Evolutionary conservation across 53 echinoderm and acorn worm genomes (phyloP), one percentile per base, ranked within the genome.

Genomic region (Holothuria scabra): DNA sequence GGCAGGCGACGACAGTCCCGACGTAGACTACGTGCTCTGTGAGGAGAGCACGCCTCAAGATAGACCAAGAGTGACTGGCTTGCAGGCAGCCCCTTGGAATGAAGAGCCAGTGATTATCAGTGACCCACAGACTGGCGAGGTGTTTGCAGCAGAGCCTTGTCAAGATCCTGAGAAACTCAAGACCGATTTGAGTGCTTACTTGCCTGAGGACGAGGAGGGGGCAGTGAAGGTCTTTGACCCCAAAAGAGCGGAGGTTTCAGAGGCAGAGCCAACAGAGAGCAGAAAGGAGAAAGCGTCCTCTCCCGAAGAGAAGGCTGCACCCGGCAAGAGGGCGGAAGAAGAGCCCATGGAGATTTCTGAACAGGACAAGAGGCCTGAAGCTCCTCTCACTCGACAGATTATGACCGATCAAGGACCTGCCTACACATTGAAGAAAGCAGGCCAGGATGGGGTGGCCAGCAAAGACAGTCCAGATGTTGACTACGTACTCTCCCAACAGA

Each of bases 371-470:
- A 38, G 5, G 48, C 35, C 34, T n/a, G 74, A 74, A 41, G 13
- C 44, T 22, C 90, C 93, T 67, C 65, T 90, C 58, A 38, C 82
- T 18, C 70, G 87, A 32, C 95, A 95, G 29, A 56, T 95, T 69
- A 81, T 92, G 0, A 95, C 95, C 59, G 84, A 95, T 60, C 76
- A 86, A 22, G 95, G 95, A 81, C 92, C 90, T 67, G 95, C 92
- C 19, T 95, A 90, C 74, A 84, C 87, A 28, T 83, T 95, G n/a
- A 95, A 71, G 70, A 91, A 91, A 30, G 67, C 86, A 30, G 56
- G 76, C 76, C 85, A 89, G 38, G 86, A 68, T 24, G 56, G 66
- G 34, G 48, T 56, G n/a, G 80, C 84, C 30, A 66, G 67, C 24
- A 74, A 69, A 67, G 80, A 85, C 68, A 67, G 83, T 46, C 89